Percentiles rank a stretch among this genome's conserved stretches.
These are phyloP conservation scores for Salarias fasciatus DNA, from an alignment of 2,797 vertebrate species.

Conservation along the genomic window DNA sequence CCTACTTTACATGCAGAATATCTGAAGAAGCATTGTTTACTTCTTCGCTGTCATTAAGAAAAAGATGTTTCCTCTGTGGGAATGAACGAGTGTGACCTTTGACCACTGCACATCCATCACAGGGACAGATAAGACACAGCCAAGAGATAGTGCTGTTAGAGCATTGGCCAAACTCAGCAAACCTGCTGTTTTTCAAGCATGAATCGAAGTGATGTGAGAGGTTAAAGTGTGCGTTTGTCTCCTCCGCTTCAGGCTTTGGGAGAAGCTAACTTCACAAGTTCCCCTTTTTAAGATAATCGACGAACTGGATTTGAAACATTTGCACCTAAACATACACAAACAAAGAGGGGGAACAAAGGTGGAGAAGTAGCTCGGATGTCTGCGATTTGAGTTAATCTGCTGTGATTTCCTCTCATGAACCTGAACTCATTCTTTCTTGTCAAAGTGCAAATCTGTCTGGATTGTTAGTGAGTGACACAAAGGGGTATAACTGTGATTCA, in stretches of 20 bases:
- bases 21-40: conserved; percentile 18
- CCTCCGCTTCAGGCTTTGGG: conserved; percentile 21
- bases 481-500: conserved; percentile 21
- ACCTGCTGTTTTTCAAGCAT: conserved; percentile 51
- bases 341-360: conserved; percentile 33
- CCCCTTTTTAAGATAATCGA: conserved; percentile 28
- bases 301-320: conserved; percentile 1
- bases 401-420: too few species aligned
- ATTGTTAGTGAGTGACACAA: too few species aligned
- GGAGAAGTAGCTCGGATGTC: conserved; percentile 25
- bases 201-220: conserved; percentile 31
- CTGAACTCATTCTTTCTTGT: too few species aligned
- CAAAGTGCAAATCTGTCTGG: too few species aligned
- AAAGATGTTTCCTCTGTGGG: conserved; percentile 83
- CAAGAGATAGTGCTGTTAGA: conserved; percentile 62
- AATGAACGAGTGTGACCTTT: conserved; percentile 83
- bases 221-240: conserved; percentile 7
- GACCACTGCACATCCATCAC: conserved; percentile 81
- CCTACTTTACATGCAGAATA: too few species aligned
- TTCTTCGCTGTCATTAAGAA: conserved; percentile 80
- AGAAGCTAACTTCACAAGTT: conserved; percentile 13
- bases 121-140: conserved; percentile 74
- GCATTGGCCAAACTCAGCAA: conserved; percentile 64
- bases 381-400: conserved; percentile 30
- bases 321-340: conserved; percentile 31